phyloP scores from a whole-genome alignment of 2,797 vertebrate genomes.

The Epinephelus awoara region DNA sequence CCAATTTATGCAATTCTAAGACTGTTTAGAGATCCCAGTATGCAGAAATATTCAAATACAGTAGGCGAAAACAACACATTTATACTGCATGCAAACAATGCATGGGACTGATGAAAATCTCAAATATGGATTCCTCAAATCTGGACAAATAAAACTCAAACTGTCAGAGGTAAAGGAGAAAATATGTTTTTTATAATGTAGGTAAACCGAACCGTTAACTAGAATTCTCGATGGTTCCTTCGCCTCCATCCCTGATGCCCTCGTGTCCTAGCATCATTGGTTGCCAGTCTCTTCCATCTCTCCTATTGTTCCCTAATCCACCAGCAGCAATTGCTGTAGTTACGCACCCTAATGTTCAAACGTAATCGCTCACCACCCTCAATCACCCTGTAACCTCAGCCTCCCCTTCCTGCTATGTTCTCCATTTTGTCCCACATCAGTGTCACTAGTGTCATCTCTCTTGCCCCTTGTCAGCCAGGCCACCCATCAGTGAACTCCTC shows the following conservation, averaged over 20 bases:
- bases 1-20: too few relatives aligned
- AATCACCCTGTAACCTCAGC: background rate
- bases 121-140: background rate
- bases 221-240: background rate
- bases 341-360: constrained; percentile 4
- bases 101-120: background rate
- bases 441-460: constrained; percentile 58
- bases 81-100: too few relatives aligned
- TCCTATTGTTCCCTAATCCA: background rate
- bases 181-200: background rate
- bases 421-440: constrained; percentile 55
- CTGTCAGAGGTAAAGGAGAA: background rate
- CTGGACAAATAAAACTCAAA: background rate
- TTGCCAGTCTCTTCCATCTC: constrained; percentile 11
- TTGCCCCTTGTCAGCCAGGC: constrained; percentile 52
- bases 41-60: too few relatives aligned
- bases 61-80: too few relatives aligned
- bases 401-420: background rate
- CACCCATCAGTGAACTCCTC: constrained; percentile 72
- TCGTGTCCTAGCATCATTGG: background rate
- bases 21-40: too few relatives aligned
- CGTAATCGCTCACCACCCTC: constrained; percentile 11
- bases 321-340: constrained; percentile 9
- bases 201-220: background rate
- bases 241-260: background rate